These are phyloP conservation scores for Elaeidobius kamerunicus DNA, from an alignment of 2,888 invertebrate genomes.

Conservation along the genomic window DNA sequence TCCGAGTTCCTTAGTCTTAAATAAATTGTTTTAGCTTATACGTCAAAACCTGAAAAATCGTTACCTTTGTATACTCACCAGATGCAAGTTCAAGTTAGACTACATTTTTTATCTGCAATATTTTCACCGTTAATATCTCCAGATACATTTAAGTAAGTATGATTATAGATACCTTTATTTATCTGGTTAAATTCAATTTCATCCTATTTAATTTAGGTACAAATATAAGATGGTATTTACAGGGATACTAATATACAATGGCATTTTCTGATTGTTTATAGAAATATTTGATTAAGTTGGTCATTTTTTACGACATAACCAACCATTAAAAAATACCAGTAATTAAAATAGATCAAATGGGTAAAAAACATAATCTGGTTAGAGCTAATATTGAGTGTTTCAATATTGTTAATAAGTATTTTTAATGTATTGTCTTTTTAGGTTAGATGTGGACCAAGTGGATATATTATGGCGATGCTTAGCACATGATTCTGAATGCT, in stretches of 20 bases:
- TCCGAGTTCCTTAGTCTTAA: neutral
- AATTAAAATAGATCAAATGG: too few relatives aligned
- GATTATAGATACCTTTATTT: neutral
- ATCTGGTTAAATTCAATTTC: neutral
- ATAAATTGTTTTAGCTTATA: slow-evolving; percentile 55
- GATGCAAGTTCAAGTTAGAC: slow-evolving; percentile 85
- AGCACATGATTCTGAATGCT: slow-evolving; percentile 79
- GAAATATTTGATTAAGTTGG: too few relatives aligned
- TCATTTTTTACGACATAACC: too few relatives aligned
- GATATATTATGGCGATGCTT: slow-evolving; percentile 90
- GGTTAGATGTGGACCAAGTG: slow-evolving; percentile 81
- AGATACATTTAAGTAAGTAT: slow-evolving; percentile 71
- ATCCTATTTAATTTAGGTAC: too few relatives aligned
- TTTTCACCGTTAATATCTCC: slow-evolving; percentile 89
- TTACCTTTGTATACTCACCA: slow-evolving; percentile 66
- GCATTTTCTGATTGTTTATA: too few relatives aligned
- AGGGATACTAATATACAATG: too few relatives aligned
- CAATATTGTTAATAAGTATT: too few relatives aligned
- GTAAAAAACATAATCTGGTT: too few relatives aligned
- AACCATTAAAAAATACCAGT: too few relatives aligned
- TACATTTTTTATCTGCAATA: slow-evolving; percentile 89
- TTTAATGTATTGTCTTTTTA: slow-evolving; percentile 47
- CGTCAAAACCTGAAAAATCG: slow-evolving; percentile 47
- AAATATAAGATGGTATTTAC: too few relatives aligned
- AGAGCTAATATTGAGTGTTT: too few relatives aligned